These are phyloP conservation scores for Hyla sarda DNA, from an alignment of 2,113 vertebrate species.

Conservation along the genomic window DNA sequence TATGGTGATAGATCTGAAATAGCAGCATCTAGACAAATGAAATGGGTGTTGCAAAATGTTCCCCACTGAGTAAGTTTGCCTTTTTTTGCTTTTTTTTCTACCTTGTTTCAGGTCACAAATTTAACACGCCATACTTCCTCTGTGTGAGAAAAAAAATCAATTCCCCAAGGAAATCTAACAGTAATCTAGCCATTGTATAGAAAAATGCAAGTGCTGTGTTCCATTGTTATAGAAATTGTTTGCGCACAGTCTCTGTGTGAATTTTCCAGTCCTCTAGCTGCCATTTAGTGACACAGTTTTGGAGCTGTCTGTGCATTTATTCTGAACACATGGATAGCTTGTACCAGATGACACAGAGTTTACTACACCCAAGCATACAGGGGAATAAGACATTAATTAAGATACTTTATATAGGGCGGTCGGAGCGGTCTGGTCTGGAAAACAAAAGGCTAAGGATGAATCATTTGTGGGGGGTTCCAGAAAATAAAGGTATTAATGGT, in stretches of 20 bases:
- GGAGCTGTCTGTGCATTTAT: slow-evolving; percentile 19
- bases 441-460: neutral
- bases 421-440: neutral
- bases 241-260: slow-evolving; percentile 4
- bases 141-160: slow-evolving; percentile 36
- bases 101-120: slow-evolving; percentile 44
- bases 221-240: slow-evolving; percentile 48
- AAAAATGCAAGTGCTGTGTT: slow-evolving; percentile 22
- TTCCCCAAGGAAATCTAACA: slow-evolving; percentile 46
- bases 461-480: neutral
- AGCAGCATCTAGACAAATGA: slow-evolving; percentile 21
- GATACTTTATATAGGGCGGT: neutral
- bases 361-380: neutral
- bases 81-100: slow-evolving; percentile 29
- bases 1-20: slow-evolving; percentile 35
- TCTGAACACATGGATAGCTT: slow-evolving; percentile 20
- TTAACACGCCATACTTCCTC: slow-evolving; percentile 27
- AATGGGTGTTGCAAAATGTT: slow-evolving; percentile 44
- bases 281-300: slow-evolving; percentile 41
- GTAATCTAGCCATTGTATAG: slow-evolving; percentile 43
- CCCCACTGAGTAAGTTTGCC: slow-evolving; percentile 26
- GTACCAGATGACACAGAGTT: neutral
- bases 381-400: neutral
- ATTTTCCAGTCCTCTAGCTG: slow-evolving; percentile 26
- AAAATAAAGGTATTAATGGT: neutral